A percentile compares a stretch with the other conserved stretches of the same genome.
These are phyloP conservation scores for Girardia tigrina DNA, from an alignment of 2,888 invertebrate species.

Conservation along the genomic window DNA sequence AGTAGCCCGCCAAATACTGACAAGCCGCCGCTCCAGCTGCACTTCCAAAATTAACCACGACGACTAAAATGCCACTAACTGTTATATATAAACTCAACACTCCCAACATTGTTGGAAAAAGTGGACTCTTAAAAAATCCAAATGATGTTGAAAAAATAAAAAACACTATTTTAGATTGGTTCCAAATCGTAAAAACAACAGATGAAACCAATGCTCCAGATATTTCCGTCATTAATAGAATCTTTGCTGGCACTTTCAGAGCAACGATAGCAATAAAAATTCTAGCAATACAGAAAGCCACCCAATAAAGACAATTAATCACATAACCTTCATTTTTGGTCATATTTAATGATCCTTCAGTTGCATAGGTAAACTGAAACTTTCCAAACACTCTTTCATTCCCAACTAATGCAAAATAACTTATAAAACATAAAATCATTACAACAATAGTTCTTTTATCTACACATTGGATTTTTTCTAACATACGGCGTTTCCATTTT, in stretches of 20 bases:
- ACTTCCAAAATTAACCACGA: constrained; percentile 28
- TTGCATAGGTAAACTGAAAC: constrained; percentile 28
- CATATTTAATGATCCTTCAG: constrained; percentile 1
- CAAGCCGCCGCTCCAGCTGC: constrained; percentile 20
- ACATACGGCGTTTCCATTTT: no score
- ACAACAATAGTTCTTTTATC: not conserved
- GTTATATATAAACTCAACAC: constrained; percentile 28
- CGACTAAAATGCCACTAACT: constrained; percentile 27
- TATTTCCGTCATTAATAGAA: constrained; percentile 24
- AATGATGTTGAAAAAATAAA: constrained; percentile 27
- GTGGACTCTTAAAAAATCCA: constrained; percentile 30
- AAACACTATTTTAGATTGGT: not conserved
- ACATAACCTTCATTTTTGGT: constrained; percentile 6
- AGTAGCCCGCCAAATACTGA: constrained; percentile 27
- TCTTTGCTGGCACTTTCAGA: not conserved
- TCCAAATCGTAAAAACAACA: constrained; percentile 3
- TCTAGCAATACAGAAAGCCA: constrained; percentile 17
- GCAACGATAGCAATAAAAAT: constrained; percentile 6
- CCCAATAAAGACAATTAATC: constrained; percentile 29
- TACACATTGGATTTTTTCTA: not conserved
- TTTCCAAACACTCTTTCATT: constrained; percentile 30
- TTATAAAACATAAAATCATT: constrained; percentile 10
- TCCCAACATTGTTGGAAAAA: constrained; percentile 28
- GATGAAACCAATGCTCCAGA: constrained; percentile 3
- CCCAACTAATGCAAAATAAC: constrained; percentile 16